Conservation (phyloP, 2,113 vertebrate species). For the Malurus elegans region DNA sequence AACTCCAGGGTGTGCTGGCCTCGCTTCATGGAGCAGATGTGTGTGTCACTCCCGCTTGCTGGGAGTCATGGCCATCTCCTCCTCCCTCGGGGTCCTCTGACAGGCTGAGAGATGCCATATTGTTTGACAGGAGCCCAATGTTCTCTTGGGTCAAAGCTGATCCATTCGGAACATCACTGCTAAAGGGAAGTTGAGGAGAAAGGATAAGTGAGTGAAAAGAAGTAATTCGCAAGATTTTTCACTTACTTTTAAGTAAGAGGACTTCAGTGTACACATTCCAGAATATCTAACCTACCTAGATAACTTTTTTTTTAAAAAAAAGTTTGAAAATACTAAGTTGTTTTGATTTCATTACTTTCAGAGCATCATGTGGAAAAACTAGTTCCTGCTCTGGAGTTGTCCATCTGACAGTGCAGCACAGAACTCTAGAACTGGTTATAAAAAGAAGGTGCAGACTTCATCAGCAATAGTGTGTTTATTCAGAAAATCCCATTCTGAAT, state of each 20-base stretch:
- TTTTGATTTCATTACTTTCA: background rate
- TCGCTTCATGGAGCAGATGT: slow-evolving; percentile 79
- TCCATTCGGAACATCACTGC: slow-evolving; percentile 91
- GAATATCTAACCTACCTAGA: background rate
- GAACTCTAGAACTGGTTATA: background rate
- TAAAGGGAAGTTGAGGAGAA: background rate
- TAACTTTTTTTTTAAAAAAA: background rate
- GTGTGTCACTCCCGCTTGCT: slow-evolving; percentile 83
- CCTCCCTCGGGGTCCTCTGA: slow-evolving; percentile 80
- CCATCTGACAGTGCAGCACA: background rate
- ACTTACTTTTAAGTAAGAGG: background rate
- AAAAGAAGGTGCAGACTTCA: background rate
- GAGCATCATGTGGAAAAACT: background rate
- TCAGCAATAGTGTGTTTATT: background rate
- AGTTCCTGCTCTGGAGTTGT: background rate
- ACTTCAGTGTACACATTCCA: background rate
- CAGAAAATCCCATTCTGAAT: background rate
- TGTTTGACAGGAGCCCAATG: slow-evolving; percentile 86
- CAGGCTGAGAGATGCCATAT: slow-evolving; percentile 85
- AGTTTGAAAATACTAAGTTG: background rate
- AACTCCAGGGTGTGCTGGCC: slow-evolving; percentile 10
- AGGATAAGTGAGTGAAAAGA: background rate
- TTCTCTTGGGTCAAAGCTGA: slow-evolving; percentile 85
- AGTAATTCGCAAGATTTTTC: background rate
- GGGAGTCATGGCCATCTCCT: slow-evolving; percentile 81